A percentile compares a stretch with the other conserved stretches of the same genome.
Conservation (phyloP, 2,888 invertebrate genomes). For the Epirrita christyi region DNA sequence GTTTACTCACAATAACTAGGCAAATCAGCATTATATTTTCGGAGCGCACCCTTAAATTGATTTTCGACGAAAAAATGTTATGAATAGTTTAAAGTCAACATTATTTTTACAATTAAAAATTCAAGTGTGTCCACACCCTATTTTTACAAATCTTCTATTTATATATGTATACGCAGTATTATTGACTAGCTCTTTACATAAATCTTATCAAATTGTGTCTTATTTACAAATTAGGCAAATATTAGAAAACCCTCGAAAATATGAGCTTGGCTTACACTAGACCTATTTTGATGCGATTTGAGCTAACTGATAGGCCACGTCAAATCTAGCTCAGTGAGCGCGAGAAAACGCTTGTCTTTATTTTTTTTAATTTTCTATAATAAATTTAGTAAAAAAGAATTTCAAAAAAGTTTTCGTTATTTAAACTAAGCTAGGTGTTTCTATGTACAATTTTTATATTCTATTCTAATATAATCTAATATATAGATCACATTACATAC, state of each 20-base stretch:
- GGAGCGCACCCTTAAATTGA: no score
- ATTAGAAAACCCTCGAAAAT: slow-evolving; percentile 18
- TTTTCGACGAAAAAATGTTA: no score
- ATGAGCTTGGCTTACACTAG: slow-evolving; percentile 29
- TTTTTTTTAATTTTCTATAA: slow-evolving; percentile 17
- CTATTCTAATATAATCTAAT: slow-evolving; percentile 14
- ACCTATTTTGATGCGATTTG: slow-evolving; percentile 34
- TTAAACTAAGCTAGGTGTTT: slow-evolving; percentile 12
- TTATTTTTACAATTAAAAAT: not conserved
- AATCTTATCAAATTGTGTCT: slow-evolving; percentile 23
- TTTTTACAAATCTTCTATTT: slow-evolving; percentile 13
- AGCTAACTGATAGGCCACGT: slow-evolving; percentile 37
- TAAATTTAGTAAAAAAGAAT: slow-evolving; percentile 32
- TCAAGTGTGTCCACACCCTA: not conserved
- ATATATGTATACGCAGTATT: slow-evolving; percentile 15
- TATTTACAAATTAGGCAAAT: slow-evolving; percentile 29
- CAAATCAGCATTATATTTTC: no score
- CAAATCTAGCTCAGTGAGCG: slow-evolving; percentile 19
- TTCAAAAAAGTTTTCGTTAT: slow-evolving; percentile 28
- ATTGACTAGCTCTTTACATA: slow-evolving; percentile 35
- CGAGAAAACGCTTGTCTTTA: slow-evolving; percentile 17
- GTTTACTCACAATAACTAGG: no score
- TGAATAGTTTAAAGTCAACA: no score
- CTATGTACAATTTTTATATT: slow-evolving; percentile 22
- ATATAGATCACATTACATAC: slow-evolving; percentile 31